Evolutionary conservation across 2,797 vertebrate species (phyloP).

Genomic region (Sardinella longiceps): DNA sequence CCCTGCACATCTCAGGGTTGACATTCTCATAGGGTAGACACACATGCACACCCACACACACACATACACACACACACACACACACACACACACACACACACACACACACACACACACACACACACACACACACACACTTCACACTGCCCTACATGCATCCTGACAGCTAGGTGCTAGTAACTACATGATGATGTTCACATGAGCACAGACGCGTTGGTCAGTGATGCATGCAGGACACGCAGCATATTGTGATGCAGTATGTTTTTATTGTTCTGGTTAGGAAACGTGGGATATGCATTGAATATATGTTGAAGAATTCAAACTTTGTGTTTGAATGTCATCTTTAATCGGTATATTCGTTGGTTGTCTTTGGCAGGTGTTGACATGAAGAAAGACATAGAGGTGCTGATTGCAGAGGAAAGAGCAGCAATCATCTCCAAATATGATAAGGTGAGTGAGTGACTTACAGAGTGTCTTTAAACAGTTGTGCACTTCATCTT

Average conservation of each 20-base stretch:
- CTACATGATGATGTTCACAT: neutral
- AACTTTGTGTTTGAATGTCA: no score
- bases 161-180: neutral
- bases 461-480: neutral
- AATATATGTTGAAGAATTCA: no score
- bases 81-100: neutral
- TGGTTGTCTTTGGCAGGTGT: conserved; percentile 69
- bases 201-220: neutral
- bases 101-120: neutral
- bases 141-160: no score
- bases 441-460: conserved; percentile 82
- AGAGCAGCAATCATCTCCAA: conserved; percentile 85
- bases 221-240: neutral
- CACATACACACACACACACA: neutral
- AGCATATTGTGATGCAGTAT: neutral
- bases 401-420: conserved; percentile 87
- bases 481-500: no score
- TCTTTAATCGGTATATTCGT: conserved; percentile 28
- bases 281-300: neutral
- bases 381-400: conserved; percentile 94
- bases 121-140: neutral
- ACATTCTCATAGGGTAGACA: neutral
- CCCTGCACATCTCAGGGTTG: neutral
- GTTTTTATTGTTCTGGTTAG: neutral
- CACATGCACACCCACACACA: neutral